Evolutionary conservation across 2,888 invertebrate species (phyloP).

Genomic region (Pegoplata infirma): DNA sequence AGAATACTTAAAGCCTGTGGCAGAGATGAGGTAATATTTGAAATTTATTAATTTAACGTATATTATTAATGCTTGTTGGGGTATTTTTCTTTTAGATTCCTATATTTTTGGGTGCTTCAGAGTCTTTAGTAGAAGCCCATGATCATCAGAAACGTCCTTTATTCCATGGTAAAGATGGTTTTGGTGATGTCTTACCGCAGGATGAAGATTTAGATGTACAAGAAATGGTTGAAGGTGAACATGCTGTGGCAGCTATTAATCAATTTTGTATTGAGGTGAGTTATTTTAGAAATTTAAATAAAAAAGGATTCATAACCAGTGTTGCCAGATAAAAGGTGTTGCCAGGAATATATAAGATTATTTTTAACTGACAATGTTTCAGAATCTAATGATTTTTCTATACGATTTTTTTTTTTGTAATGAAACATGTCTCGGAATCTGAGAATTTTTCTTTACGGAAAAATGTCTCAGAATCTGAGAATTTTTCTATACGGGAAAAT

Average conservation of each 20-base stretch:
- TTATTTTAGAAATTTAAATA: not conserved
- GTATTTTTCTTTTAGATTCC: conserved; percentile 81
- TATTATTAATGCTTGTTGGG: not conserved
- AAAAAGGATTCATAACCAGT: not conserved
- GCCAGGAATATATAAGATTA: too few species aligned
- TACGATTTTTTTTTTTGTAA: too few species aligned
- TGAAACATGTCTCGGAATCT: too few species aligned
- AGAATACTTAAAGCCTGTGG: conserved; percentile 82
- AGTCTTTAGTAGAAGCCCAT: conserved; percentile 77
- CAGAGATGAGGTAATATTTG: conserved; percentile 80
- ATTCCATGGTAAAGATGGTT: conserved; percentile 85
- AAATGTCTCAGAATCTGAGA: too few species aligned
- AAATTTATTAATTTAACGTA: conserved; percentile 68
- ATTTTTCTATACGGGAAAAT: too few species aligned
- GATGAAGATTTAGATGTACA: conserved; percentile 77
- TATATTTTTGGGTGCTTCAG: conserved; percentile 83
- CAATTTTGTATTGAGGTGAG: conserved; percentile 80
- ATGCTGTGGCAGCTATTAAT: conserved; percentile 82
- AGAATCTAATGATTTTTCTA: too few species aligned
- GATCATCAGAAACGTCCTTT: conserved; percentile 72
- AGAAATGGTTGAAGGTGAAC: conserved; percentile 79
- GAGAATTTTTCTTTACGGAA: too few species aligned
- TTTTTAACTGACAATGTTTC: too few species aligned
- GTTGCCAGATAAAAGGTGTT: too few species aligned
- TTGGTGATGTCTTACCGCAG: conserved; percentile 82